Evolutionary conservation across 2,113 vertebrate genomes (phyloP).

Genomic region (Pluvianellus socialis): DNA sequence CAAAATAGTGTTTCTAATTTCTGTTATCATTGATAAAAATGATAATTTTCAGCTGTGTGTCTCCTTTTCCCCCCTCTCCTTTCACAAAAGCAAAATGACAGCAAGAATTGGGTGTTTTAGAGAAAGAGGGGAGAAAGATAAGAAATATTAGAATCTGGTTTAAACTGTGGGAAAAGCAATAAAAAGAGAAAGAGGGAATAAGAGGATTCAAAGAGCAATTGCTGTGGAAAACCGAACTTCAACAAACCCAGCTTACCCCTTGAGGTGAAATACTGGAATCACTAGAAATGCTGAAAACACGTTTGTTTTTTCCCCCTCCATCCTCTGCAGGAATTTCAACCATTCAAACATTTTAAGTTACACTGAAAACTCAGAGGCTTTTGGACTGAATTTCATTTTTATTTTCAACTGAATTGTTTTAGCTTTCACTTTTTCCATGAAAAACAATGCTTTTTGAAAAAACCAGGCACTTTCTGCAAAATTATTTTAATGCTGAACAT

Average conservation of each 20-base stretch:
- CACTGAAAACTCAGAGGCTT: background rate
- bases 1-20: background rate
- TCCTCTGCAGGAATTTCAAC: background rate
- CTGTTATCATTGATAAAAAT: background rate
- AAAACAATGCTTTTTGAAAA: background rate
- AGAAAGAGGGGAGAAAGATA: background rate
- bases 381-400: background rate
- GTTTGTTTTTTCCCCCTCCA: background rate
- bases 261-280: background rate
- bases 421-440: background rate
- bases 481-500: background rate
- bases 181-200: background rate
- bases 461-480: background rate
- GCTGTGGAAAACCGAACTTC: background rate
- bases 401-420: background rate
- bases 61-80: background rate
- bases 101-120: background rate
- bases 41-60: background rate
- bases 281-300: background rate
- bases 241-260: background rate
- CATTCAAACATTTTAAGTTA: background rate
- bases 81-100: background rate
- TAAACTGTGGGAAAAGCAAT: background rate
- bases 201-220: background rate
- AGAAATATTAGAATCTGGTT: background rate